These are phyloP conservation scores for Neuroscelio doddi DNA, from an alignment of 2,888 invertebrate species.

Conservation along the genomic window DNA sequence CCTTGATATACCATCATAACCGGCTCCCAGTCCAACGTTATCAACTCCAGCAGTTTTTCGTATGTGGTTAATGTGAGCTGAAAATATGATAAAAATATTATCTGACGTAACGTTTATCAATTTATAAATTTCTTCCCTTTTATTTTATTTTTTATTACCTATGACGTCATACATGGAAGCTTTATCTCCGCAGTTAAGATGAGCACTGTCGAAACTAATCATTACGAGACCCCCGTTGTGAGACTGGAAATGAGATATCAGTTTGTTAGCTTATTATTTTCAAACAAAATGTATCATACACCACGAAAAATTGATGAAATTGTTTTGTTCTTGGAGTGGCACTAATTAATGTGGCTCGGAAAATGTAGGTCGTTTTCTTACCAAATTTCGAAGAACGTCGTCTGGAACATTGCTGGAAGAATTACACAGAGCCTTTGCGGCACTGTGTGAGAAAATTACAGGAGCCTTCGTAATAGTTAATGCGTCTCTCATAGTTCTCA, in stretches of 20 bases:
- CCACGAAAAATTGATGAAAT: no score
- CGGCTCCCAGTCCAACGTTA: slow-evolving; percentile 79
- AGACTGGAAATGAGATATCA: slow-evolving; percentile 70
- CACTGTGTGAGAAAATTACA: slow-evolving; percentile 79
- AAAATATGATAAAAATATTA: slow-evolving; percentile 7
- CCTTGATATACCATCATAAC: slow-evolving; percentile 76
- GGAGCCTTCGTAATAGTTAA: slow-evolving; percentile 77
- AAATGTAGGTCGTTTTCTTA: slow-evolving; percentile 53
- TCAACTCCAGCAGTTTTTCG: slow-evolving; percentile 78
- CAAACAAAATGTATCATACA: no score
- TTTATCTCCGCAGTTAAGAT: slow-evolving; percentile 75
- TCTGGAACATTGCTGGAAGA: slow-evolving; percentile 76
- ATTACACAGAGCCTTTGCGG: slow-evolving; percentile 78
- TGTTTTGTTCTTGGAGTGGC: no score
- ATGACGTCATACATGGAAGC: slow-evolving; percentile 77
- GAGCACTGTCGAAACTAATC: slow-evolving; percentile 79
- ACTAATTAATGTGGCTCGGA: no score
- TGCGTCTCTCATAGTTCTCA: slow-evolving; percentile 77
- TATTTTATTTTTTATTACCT: slow-evolving; percentile 68
- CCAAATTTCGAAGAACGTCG: slow-evolving; percentile 74
- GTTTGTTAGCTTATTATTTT: no score
- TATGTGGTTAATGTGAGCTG: slow-evolving; percentile 79
- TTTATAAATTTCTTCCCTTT: background rate
- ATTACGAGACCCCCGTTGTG: slow-evolving; percentile 79
- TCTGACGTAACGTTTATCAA: background rate